Base-by-base conservation (phyloP, 2,888 invertebrate species). In the Luffia ferchaultella region DNA sequence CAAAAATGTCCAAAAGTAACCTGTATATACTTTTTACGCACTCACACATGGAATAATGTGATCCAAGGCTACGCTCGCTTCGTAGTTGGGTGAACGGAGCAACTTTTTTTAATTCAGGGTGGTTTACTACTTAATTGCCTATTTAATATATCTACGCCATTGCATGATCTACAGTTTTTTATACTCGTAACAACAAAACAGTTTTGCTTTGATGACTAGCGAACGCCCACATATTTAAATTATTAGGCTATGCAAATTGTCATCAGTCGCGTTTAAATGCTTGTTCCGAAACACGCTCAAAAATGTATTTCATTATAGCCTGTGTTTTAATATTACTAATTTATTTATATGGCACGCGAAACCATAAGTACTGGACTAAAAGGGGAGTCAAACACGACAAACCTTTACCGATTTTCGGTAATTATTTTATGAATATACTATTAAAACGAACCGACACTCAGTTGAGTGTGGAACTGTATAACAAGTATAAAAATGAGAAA, bases 121-220 rank as follows among this genome's bases (percentile, higher is more conserved):
- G n/a, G n/a, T n/a, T n/a, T n/a, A n/a, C n/a, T n/a, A n/a, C n/a
- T n/a, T n/a, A n/a, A n/a, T n/a, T n/a, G n/a, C n/a, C n/a, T n/a
- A n/a, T n/a, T n/a, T n/a, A n/a, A n/a, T n/a, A n/a, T n/a, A n/a
- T n/a, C n/a, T n/a, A n/a, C n/a, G n/a, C n/a, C n/a, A n/a, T n/a
- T n/a, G n/a, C n/a, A n/a, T n/a, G n/a, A n/a, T n/a, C n/a, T n/a
- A n/a, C n/a, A n/a, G n/a, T n/a, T n/a, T n/a, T n/a, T n/a, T n/a
- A n/a, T n/a, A n/a, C n/a, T n/a, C n/a, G n/a, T n/a, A n/a, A n/a
- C n/a, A n/a, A n/a, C n/a, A n/a, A n/a, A n/a, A n/a, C n/a, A n/a
- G n/a, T n/a, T n/a, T n/a, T n/a, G n/a, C n/a, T n/a, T n/a, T n/a
- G 59, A 56, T 3, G 58, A 52, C 18, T 64, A 60, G 0, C 61